phyloP scores from a whole-genome alignment of 2,797 vertebrate genomes.

The Buceros bicornis region DNA sequence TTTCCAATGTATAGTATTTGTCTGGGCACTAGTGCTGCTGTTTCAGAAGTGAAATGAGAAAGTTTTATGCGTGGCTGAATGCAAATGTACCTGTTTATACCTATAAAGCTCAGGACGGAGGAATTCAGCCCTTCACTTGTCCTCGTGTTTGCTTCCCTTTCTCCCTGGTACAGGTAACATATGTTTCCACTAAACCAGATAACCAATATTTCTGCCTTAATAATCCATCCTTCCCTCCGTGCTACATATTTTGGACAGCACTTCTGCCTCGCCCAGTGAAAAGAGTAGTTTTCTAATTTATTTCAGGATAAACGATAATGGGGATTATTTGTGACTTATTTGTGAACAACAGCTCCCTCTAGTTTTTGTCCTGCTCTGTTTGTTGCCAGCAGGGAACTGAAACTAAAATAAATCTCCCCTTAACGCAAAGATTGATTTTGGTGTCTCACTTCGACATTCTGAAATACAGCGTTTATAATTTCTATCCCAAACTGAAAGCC shows the following conservation, averaged over 20 bases:
- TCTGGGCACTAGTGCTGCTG: not conserved
- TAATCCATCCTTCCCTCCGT: not conserved
- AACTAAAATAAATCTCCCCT: not conserved
- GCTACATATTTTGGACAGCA: not conserved
- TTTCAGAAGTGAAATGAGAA: not conserved
- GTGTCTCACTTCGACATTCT: not conserved
- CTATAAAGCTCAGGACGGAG: not conserved
- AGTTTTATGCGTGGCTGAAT: not conserved
- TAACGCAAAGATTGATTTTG: not conserved
- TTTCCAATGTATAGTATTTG: not conserved
- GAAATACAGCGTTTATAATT: not conserved
- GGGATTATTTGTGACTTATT: not conserved
- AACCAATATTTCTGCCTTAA: not conserved
- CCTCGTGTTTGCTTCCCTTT: not conserved
- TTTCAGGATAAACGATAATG: not conserved
- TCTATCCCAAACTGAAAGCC: not conserved
- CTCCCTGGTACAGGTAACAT: accelerated
- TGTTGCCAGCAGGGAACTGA: not conserved
- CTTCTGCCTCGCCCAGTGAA: not conserved
- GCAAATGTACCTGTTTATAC: not conserved
- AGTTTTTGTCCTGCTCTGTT: not conserved
- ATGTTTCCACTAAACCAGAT: not conserved
- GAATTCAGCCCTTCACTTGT: not conserved
- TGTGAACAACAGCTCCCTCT: slow-evolving; percentile 49
- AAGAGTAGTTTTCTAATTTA: not conserved